Conservation (phyloP, 2,113 vertebrate species). For the Cariama cristata region DNA sequence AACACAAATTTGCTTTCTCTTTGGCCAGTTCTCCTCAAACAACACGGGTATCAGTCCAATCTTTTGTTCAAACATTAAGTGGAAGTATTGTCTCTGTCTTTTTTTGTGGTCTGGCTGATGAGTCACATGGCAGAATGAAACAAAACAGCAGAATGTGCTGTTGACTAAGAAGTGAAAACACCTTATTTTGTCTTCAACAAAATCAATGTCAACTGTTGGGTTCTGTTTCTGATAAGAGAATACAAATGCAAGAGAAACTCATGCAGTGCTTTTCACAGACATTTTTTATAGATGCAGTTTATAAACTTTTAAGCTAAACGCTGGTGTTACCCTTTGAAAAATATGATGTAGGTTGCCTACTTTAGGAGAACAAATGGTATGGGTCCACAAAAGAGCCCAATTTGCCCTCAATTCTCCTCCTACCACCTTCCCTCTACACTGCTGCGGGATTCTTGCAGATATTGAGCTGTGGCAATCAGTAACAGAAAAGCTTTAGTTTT, state of each 20-base stretch:
- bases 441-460: neutral
- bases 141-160: neutral
- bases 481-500: neutral
- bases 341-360: neutral
- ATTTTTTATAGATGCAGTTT: neutral
- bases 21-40: neutral
- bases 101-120: neutral
- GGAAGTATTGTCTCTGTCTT: neutral
- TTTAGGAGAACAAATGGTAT: neutral
- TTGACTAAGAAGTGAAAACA: neutral
- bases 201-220: neutral
- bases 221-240: neutral
- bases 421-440: neutral
- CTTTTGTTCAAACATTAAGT: neutral
- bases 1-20: neutral
- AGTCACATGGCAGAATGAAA: neutral
- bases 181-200: neutral
- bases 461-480: rapidly evolving
- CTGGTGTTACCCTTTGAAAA: neutral
- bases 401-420: neutral
- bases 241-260: neutral
- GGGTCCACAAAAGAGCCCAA: neutral
- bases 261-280: neutral
- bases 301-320: neutral
- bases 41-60: neutral